Percentiles rank a stretch among this genome's conserved stretches.
Conservation (phyloP, 2,113 vertebrate genomes). For the Irena cyanogastra region DNA sequence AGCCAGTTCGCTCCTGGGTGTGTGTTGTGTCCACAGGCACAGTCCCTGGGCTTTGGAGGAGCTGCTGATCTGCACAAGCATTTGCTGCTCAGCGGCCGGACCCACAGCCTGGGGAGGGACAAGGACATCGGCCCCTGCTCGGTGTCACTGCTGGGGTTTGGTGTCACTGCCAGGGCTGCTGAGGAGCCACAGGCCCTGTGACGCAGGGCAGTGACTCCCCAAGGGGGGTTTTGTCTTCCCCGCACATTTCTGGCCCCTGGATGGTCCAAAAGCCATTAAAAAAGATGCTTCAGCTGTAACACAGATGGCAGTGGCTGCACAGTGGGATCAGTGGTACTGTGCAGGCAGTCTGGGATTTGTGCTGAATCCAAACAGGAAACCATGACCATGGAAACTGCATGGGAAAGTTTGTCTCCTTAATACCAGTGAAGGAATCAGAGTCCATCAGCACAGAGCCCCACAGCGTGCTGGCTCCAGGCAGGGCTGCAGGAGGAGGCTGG, state of each 20-base stretch:
- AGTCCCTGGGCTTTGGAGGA: not conserved
- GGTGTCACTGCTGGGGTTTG: not conserved
- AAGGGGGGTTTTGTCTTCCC: not conserved
- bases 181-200: not conserved
- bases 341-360: not conserved
- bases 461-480: rapidly evolving
- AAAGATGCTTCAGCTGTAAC: not conserved
- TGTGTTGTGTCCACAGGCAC: rapidly evolving
- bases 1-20: not conserved
- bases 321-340: not conserved
- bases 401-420: not conserved
- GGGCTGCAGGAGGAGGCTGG: not conserved
- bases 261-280: not conserved
- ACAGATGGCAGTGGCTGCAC: not conserved
- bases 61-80: not conserved
- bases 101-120: rapidly evolving
- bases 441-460: not conserved
- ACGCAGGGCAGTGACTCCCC: not conserved
- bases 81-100: not conserved
- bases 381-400: not conserved
- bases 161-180: not conserved
- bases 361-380: not conserved
- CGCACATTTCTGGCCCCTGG: not conserved
- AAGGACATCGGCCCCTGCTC: not conserved
- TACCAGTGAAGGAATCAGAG: rapidly evolving